Conservation (phyloP, 2,888 invertebrate genomes). For the Drosophila cracens region DNA sequence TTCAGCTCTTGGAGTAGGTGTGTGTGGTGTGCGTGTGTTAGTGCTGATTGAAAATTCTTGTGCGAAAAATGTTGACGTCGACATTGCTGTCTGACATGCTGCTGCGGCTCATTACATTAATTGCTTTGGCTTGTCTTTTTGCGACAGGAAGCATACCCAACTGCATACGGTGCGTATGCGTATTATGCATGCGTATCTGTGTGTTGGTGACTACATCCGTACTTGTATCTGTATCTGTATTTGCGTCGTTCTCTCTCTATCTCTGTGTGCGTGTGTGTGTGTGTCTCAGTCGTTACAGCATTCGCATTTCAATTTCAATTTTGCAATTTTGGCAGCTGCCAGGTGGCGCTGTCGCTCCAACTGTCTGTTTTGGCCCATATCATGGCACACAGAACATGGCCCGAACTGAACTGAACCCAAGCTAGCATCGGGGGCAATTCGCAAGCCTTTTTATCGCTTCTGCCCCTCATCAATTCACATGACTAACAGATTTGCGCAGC, state of each 20-base stretch:
- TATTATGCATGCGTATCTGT: conserved; percentile 72
- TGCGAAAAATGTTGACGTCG: conserved; percentile 80
- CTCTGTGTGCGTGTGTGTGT: conserved; percentile 1
- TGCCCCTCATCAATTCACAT: conserved; percentile 77
- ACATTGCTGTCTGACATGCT: conserved; percentile 69
- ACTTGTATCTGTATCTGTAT: not conserved
- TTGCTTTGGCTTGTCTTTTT: conserved; percentile 79
- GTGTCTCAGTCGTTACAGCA: conserved; percentile 58
- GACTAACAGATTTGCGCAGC: conserved; percentile 78
- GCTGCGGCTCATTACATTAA: conserved; percentile 80
- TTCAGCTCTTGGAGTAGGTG: conserved; percentile 7
- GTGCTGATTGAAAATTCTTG: conserved; percentile 78
- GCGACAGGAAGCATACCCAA: conserved; percentile 36
- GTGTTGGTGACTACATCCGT: not conserved
- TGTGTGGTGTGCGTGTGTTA: conserved; percentile 56
- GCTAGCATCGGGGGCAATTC: conserved; percentile 34
- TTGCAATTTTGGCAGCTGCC: conserved; percentile 83
- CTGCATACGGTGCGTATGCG: conserved; percentile 73
- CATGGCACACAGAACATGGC: conserved; percentile 54
- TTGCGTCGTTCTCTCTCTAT: not conserved
- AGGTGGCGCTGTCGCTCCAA: conserved; percentile 81
- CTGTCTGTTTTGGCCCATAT: conserved; percentile 69
- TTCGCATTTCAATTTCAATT: conserved; percentile 82
- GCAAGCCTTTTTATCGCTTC: conserved; percentile 78
- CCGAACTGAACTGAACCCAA: conserved; percentile 17